These are phyloP conservation scores for Melanotaenia duboulayi DNA, from an alignment of 2,113 vertebrate species.

Conservation along the genomic window DNA sequence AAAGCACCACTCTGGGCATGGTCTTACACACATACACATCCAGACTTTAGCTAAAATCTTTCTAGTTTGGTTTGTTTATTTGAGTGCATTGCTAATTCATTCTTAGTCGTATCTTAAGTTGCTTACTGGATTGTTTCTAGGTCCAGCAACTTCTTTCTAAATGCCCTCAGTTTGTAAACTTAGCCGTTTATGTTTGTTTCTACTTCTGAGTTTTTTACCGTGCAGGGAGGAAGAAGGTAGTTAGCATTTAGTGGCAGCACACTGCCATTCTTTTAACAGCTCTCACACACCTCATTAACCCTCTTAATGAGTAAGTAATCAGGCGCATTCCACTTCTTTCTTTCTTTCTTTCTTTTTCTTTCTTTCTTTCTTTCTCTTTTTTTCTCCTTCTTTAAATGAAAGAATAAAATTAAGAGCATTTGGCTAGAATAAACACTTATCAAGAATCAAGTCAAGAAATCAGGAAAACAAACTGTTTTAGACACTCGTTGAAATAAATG, in stretches of 20 bases:
- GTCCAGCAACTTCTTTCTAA: slow-evolving; percentile 24
- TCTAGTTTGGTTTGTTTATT: slow-evolving; percentile 25
- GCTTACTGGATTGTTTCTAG: slow-evolving; percentile 43
- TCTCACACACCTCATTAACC: slow-evolving; percentile 83
- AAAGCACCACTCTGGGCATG: no score
- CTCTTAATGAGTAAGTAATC: slow-evolving; percentile 89
- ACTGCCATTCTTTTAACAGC: slow-evolving; percentile 77
- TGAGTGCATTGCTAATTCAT: slow-evolving; percentile 28
- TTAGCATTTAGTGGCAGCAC: slow-evolving; percentile 76
- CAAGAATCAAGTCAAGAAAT: slow-evolving; percentile 25
- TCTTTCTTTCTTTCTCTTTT: no score
- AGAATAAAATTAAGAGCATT: slow-evolving; percentile 59
- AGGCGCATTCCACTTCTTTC: slow-evolving; percentile 58
- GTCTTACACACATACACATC: no score
- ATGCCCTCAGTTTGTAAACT: slow-evolving; percentile 37
- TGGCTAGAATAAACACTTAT: slow-evolving; percentile 62
- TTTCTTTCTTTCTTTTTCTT: no score
- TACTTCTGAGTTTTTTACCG: slow-evolving; percentile 52
- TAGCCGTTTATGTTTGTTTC: slow-evolving; percentile 60
- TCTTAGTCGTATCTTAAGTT: slow-evolving; percentile 15
- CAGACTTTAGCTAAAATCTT: neutral
- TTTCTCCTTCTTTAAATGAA: slow-evolving; percentile 43
- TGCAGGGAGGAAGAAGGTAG: slow-evolving; percentile 72
- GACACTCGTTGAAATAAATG: slow-evolving; percentile 27
- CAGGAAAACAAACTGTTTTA: slow-evolving; percentile 50